Base-by-base conservation (phyloP, 2,888 invertebrate genomes). In the Gortyna flavago region DNA sequence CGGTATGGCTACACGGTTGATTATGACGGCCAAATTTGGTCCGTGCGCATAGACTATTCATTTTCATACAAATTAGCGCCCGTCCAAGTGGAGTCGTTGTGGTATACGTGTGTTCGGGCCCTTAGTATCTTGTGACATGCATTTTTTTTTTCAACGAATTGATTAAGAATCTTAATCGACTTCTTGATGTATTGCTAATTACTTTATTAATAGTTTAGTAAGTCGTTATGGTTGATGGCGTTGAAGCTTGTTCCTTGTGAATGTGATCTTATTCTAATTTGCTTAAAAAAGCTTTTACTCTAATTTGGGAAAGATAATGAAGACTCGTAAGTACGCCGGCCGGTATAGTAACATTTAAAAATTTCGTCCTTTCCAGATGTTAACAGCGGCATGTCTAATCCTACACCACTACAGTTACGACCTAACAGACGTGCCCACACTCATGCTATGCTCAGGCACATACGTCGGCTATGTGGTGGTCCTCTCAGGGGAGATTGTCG, bases 371-470 rank as follows among this genome's bases (percentile, higher is more conserved):
- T 92, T 92, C 4, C 92, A 96, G 96, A 89, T 91, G 85, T 88
- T 96, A 85, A 90, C 95, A 80, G 83, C 93, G 85, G 92, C 95
- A n/a, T 96, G 96, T 75, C 90, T 96, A 35, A 91, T 92, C 0
- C 91, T 96, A 5, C 96, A 95, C 80, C 94, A 95, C 88, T 96
- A 95, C 90, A 96, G 96, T 80, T 96, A 94, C 81, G 96, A 96
- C 85, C 88, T 96, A 35, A 96, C 96, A 68, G 96, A 96, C 74
- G 82, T 96, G 54, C 91, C 95, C 1, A 95, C 96, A 13, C 84
- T 96, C n/a, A 95, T 96, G 94, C 88, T 96, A 6, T 96, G 96
- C 83, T 95, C 96, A 1, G 96, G 96, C 61, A 96, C 96, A 2
- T 96, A 95, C 85, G 91, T 96, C 35, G 96, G 96, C 11, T 96